Conservation (phyloP, 1,140 invertebrate genomes). For the Atta colombica region DNA sequence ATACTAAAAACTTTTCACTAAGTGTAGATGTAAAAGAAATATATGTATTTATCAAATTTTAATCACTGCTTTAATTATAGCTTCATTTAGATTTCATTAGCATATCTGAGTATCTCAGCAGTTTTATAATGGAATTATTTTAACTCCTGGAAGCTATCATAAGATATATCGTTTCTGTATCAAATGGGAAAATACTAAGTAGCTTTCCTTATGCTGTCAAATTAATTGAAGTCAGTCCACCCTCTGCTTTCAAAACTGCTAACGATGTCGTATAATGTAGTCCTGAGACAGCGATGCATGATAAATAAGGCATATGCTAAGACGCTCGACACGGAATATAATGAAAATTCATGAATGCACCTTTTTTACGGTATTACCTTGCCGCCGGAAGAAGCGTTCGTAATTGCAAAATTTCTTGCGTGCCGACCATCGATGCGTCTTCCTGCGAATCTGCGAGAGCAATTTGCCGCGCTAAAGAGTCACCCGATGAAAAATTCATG, state of each 20-base stretch:
- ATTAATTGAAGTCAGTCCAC: conserved; percentile 34
- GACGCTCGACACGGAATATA: conserved; percentile 39
- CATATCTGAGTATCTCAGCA: not conserved
- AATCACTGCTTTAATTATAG: not conserved
- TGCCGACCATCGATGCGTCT: conserved; percentile 61
- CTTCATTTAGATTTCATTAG: not conserved
- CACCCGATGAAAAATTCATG: conserved; percentile 70
- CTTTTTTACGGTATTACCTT: conserved; percentile 53
- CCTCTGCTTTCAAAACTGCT: conserved; percentile 20
- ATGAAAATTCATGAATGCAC: conserved; percentile 60
- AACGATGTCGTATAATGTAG: conserved; percentile 55
- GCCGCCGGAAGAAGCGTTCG: conserved; percentile 45
- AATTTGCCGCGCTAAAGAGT: conserved; percentile 63
- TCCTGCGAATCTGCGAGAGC: conserved; percentile 54
- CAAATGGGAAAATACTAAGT: not conserved
- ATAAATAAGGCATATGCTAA: conserved; percentile 53
- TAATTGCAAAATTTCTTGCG: conserved; percentile 73
- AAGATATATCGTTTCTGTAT: conserved; percentile 6
- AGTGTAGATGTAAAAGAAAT: not conserved
- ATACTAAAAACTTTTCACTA: too few species aligned
- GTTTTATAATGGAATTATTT: conserved; percentile 8
- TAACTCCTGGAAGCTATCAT: not conserved
- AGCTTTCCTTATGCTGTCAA: conserved; percentile 23
- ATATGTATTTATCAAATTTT: conserved; percentile 10
- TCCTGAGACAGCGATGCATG: conserved; percentile 48